Conservation (phyloP, 2,888 invertebrate genomes). For the Chirona hameri region DNA sequence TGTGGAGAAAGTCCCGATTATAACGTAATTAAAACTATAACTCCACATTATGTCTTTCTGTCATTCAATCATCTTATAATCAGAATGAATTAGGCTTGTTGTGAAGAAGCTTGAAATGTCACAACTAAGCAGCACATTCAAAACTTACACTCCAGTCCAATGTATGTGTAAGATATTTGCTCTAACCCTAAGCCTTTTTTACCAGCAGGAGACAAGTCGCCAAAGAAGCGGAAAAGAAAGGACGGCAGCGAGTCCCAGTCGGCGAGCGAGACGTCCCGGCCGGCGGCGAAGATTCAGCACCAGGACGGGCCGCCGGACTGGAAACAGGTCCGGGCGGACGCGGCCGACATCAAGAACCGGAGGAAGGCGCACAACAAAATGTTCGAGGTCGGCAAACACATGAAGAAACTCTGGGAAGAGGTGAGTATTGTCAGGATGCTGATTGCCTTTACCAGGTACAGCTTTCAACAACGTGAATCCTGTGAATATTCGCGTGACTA, state of each 20-base stretch:
- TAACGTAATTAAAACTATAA: not conserved
- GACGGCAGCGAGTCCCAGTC: not conserved
- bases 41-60: no score
- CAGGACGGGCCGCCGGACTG: slow-evolving; percentile 1
- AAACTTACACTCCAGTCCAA: no score
- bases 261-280: no score
- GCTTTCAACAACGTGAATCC: not conserved
- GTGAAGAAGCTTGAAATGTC: no score
- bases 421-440: slow-evolving; percentile 29
- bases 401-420: slow-evolving; percentile 39
- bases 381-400: slow-evolving; percentile 34
- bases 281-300: not conserved
- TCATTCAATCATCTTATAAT: no score
- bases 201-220: not conserved
- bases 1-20: no score
- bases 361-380: slow-evolving; percentile 11
- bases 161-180: no score
- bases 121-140: no score
- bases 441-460: not conserved
- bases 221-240: not conserved
- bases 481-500: not conserved
- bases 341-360: not conserved
- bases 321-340: not conserved
- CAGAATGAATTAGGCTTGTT: no score
- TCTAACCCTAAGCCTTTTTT: not conserved